Evolutionary conservation across 2,888 invertebrate species (phyloP).

Genomic region (Anticlea derivata): DNA sequence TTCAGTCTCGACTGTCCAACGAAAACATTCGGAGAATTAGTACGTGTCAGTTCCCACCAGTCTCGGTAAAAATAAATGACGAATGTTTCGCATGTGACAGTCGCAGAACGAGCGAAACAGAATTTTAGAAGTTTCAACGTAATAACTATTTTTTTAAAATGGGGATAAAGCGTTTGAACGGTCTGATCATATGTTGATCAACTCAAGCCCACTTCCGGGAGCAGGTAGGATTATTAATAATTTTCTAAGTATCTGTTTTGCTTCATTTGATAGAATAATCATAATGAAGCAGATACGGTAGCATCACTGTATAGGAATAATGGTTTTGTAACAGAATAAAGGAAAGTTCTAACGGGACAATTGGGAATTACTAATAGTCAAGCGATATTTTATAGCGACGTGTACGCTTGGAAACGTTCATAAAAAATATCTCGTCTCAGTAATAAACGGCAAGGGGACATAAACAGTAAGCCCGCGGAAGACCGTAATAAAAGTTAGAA

Average conservation of each 20-base stretch:
- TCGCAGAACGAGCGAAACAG: constrained; percentile 38
- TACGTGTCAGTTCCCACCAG: constrained; percentile 58
- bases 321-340: not conserved
- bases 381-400: constrained; percentile 44
- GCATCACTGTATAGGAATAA: no score
- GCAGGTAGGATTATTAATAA: no score
- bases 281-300: not conserved
- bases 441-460: constrained; percentile 57
- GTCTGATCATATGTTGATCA: no score
- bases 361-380: constrained; percentile 40
- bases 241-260: not conserved
- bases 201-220: no score
- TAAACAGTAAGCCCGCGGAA: constrained; percentile 58
- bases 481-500: constrained; percentile 62
- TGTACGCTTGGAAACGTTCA: constrained; percentile 43
- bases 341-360: constrained; percentile 14
- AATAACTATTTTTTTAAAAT: not conserved
- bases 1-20: constrained; percentile 47
- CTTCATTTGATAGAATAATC: not conserved
- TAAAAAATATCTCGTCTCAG: constrained; percentile 62
- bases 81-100: constrained; percentile 47
- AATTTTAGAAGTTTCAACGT: constrained; percentile 47
- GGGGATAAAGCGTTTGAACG: no score
- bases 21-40: constrained; percentile 64
- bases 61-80: constrained; percentile 54